Percentiles rank a stretch among this genome's conserved stretches.
Conservation (phyloP, 2,113 vertebrate genomes). For the Oncorhynchus mykiss region DNA sequence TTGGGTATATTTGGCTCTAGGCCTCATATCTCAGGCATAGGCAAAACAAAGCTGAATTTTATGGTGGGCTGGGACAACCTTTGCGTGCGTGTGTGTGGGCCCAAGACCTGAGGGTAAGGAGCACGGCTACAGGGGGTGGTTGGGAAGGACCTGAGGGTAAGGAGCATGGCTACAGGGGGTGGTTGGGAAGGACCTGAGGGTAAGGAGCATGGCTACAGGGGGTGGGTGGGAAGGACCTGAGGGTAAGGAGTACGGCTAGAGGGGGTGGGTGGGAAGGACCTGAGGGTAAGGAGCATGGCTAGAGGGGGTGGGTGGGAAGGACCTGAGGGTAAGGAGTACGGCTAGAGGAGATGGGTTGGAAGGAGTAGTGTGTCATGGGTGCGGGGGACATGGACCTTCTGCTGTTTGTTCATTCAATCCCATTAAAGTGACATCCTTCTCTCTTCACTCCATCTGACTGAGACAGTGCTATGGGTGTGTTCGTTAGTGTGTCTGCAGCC, state of each 20-base stretch:
- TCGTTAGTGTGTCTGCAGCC: slow-evolving; percentile 6
- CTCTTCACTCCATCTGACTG: slow-evolving; percentile 2
- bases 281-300: background rate
- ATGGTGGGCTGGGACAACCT: background rate
- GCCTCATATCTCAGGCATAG: background rate
- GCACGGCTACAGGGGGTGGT: background rate
- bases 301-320: no score
- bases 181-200: background rate
- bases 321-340: background rate
- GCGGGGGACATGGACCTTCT: background rate
- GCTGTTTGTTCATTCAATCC: slow-evolving; percentile 15
- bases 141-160: background rate
- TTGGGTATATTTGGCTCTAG: no score
- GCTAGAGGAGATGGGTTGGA: background rate
- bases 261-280: background rate
- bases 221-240: background rate
- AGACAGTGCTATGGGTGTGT: slow-evolving; percentile 19
- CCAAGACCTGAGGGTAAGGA: background rate
- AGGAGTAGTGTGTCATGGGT: background rate
- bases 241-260: background rate
- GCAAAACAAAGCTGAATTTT: background rate
- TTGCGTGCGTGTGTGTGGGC: background rate
- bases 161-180: background rate
- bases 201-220: background rate
- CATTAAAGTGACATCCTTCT: background rate